Evolutionary conservation across 2,888 invertebrate species (phyloP).

Genomic region (Chrysina gloriosa): DNA sequence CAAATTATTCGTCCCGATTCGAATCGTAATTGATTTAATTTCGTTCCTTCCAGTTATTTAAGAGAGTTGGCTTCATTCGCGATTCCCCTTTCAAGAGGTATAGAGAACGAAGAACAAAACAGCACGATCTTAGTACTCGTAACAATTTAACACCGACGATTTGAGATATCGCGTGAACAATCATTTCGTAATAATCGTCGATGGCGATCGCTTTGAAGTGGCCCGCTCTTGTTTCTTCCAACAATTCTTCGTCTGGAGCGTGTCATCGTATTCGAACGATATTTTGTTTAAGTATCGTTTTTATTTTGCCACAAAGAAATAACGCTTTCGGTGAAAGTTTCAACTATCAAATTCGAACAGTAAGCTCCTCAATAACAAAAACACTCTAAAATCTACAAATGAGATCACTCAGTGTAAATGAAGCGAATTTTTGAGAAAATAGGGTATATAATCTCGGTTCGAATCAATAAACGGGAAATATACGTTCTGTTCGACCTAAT

Average conservation of each 20-base stretch:
- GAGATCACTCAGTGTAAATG: no score
- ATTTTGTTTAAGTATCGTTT: neutral
- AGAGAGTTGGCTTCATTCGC: neutral
- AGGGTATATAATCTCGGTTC: no score
- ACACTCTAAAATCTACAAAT: no score
- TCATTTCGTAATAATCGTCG: constrained; percentile 17
- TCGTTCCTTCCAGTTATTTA: constrained; percentile 21
- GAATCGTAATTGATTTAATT: constrained; percentile 49
- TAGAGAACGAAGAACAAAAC: neutral
- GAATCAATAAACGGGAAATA: no score
- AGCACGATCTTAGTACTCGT: neutral
- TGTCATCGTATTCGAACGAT: no score
- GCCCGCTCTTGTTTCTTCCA: neutral
- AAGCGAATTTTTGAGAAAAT: no score
- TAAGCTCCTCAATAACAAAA: no score
- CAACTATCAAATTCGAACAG: no score
- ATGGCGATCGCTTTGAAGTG: constrained; percentile 27
- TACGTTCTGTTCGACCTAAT: no score
- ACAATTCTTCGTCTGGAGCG: neutral
- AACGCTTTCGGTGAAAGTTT: no score
- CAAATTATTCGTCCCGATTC: constrained; percentile 54
- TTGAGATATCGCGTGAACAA: constrained; percentile 16
- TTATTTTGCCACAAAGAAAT: neutral
- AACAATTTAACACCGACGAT: constrained; percentile 22
- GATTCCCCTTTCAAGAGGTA: neutral